Conservation (phyloP, 2,888 invertebrate species). For the Eristalis intricaria region DNA sequence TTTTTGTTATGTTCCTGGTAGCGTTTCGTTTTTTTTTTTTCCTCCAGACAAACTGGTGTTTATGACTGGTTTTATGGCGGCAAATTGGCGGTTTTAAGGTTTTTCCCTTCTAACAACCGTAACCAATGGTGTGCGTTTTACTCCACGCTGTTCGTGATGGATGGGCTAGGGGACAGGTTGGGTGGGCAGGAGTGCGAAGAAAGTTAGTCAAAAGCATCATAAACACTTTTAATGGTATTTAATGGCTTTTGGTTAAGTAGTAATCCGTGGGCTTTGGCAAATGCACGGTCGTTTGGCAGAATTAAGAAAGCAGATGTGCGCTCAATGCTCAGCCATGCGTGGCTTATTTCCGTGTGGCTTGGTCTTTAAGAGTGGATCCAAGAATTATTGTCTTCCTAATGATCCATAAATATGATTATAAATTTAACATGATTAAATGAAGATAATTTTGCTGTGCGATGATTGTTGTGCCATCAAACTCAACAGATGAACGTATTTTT, state of each 20-base stretch:
- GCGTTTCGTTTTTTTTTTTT: background rate
- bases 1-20: background rate
- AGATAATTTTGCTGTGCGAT: background rate
- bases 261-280: background rate
- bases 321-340: background rate
- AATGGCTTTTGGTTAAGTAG: constrained; percentile 18
- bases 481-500: background rate
- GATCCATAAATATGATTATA: background rate
- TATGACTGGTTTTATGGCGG: constrained; percentile 59
- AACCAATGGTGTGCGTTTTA: constrained; percentile 1
- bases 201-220: constrained; percentile 1
- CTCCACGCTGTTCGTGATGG: background rate
- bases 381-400: background rate
- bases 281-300: background rate
- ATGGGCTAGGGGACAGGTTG: background rate
- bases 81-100: constrained; percentile 52
- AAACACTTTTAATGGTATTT: constrained; percentile 24
- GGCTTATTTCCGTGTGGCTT: background rate
- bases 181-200: background rate
- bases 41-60: constrained; percentile 47
- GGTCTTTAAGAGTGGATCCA: background rate
- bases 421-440: background rate
- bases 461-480: background rate
- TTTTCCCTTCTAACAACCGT: constrained; percentile 16
- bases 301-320: constrained; percentile 4